Evolutionary conservation across 2,888 invertebrate species (phyloP), one percentile per base, ranked within the genome.

Genomic region (Cantharis rufa): DNA sequence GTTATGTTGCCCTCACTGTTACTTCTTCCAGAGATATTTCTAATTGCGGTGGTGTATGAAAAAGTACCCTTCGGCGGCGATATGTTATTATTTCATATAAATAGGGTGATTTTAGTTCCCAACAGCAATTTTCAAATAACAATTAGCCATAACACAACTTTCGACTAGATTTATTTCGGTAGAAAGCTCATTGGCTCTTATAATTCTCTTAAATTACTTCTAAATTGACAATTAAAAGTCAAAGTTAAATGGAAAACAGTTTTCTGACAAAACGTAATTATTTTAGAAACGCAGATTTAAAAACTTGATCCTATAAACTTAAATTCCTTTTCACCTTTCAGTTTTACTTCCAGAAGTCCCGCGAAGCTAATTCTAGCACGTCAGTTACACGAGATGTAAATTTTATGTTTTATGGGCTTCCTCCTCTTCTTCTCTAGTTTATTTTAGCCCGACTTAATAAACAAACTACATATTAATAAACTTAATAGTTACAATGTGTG

Each of bases 81-180:
- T 71, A 74, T 69, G 76, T 74, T 72, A 75, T 79, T 79, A 77
- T 79, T 72, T 77, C 72, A 77, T 68, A 75, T 77, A 79, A 74
- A 79, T 71, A 70, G 77, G 74, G 77, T 66, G 77, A 71, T 69
- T 63, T 63, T 48, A n/a, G 48, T 48, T 48, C n/a, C 48, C 48
- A 48, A n/a, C 48, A 48, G n/a, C 48, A 48, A 48, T 48, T 48
- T 48, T 48, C 32, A 48, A 48, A 48, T 48, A 48, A 48, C 48
- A 48, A 48, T 48, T 48, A 48, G n/a, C 48, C 48, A 48, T 48
- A 48, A 48, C 48, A 48, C 48, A 48, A 48, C 48, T 48, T n/a
- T 48, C 48, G 72, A 75, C 75, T 72, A 75, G 69, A 69, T 70
- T 78, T 75, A 78, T 78, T 78, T 27, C 75, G 28, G 64, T 61